phyloP scores from a whole-genome alignment of 2,113 vertebrate genomes.

The Micronycteris hirsuta region DNA sequence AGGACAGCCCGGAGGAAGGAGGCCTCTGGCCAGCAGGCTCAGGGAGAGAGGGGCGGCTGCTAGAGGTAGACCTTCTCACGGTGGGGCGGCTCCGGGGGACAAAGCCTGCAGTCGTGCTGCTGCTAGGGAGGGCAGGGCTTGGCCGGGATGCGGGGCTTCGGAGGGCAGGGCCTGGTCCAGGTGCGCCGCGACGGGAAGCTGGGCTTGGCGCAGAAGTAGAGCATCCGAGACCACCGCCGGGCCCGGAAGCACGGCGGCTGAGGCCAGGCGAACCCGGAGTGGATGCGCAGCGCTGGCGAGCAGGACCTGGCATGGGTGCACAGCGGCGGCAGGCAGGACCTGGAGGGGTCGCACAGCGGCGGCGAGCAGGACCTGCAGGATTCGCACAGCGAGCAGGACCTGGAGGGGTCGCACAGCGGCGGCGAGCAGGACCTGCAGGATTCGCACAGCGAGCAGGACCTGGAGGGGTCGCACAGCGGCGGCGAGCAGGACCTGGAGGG shows the following conservation, averaged over 20 bases:
- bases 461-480: neutral
- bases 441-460: neutral
- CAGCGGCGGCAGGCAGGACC: neutral
- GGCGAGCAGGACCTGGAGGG: neutral
- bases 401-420: too few species aligned
- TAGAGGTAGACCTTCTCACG: too few species aligned
- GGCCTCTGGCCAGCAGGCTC: neutral
- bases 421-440: too few species aligned
- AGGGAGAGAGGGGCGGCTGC: neutral
- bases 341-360: neutral
- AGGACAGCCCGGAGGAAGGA: accelerated
- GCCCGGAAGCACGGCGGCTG: neutral
- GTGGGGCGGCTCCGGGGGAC: neutral
- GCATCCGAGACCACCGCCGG: neutral
- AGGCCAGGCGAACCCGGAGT: accelerated
- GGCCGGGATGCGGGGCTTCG: too few species aligned
- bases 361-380: neutral
- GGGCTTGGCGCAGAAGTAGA: neutral
- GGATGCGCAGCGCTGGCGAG: accelerated
- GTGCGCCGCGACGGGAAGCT: neutral
- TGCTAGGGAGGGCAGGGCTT: neutral
- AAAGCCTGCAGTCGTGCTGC: neutral
- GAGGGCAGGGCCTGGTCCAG: neutral
- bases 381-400: too few species aligned
- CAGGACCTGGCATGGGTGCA: neutral